Percentiles rank a stretch among this genome's conserved stretches.
These are phyloP conservation scores for Microvelia longipes DNA, from an alignment of 1,140 invertebrate species.

Conservation along the genomic window DNA sequence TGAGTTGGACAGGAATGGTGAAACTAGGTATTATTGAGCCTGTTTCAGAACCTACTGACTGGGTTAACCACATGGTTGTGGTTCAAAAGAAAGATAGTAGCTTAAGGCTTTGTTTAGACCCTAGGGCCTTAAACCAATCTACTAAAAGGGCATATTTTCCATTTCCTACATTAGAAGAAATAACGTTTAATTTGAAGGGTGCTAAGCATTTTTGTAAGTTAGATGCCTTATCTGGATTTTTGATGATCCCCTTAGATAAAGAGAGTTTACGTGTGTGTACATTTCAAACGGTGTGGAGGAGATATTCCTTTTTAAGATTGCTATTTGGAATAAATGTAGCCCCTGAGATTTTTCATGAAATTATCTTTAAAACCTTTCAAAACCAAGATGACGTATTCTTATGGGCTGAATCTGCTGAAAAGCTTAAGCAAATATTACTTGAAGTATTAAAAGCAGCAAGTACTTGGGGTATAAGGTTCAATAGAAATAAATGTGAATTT, in stretches of 20 bases:
- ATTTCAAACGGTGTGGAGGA: constrained; percentile 30
- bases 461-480: neutral
- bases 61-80: constrained; percentile 33
- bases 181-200: constrained; percentile 27
- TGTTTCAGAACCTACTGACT: constrained; percentile 26
- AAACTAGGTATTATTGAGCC: constrained; percentile 5
- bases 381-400: constrained; percentile 27
- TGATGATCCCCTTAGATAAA: constrained; percentile 29
- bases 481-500: constrained; percentile 22
- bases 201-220: constrained; percentile 32
- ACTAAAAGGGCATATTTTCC: constrained; percentile 31
- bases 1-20: constrained; percentile 8
- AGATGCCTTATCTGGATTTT: constrained; percentile 33
- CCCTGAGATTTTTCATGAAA: constrained; percentile 29
- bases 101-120: constrained; percentile 36
- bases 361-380: constrained; percentile 25
- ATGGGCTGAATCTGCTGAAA: constrained; percentile 14
- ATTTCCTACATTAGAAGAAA: constrained; percentile 31
- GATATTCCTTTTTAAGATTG: constrained; percentile 20
- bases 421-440: constrained; percentile 22
- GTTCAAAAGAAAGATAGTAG: constrained; percentile 27
- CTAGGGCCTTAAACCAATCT: constrained; percentile 32
- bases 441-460: constrained; percentile 25
- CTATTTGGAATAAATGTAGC: constrained; percentile 25
- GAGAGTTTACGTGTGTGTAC: constrained; percentile 27